A percentile compares a stretch with the other conserved stretches of the same genome.
These are phyloP conservation scores for Drosophila guanche DNA, from an alignment of 1,140 invertebrate genomes.

Conservation along the genomic window DNA sequence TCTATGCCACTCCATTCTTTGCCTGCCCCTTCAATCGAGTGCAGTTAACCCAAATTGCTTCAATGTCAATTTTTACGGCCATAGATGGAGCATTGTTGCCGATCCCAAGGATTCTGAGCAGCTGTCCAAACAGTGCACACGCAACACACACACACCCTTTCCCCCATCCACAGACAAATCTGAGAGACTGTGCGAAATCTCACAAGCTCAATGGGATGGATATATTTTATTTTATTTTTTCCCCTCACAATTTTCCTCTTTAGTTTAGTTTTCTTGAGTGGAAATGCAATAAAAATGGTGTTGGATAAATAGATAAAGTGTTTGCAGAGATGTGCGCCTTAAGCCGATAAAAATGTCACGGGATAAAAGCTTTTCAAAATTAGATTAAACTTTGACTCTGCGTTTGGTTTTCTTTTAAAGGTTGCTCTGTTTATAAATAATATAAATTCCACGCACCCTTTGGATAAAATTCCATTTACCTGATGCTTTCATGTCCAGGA, in stretches of 20 bases:
- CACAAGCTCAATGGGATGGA: conserved; percentile 54
- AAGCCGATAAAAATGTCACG: conserved; percentile 22
- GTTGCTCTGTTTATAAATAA: conserved; percentile 25
- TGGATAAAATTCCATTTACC: conserved; percentile 48
- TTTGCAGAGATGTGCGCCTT: conserved; percentile 5
- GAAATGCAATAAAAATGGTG: conserved; percentile 52
- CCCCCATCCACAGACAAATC: conserved; percentile 25
- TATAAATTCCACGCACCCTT: conserved; percentile 37
- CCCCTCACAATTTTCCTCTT: neutral
- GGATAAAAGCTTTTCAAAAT: conserved; percentile 42
- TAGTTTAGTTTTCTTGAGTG: conserved; percentile 13
- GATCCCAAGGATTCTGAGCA: conserved; percentile 38
- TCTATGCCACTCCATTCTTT: conserved; percentile 22
- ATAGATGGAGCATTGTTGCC: conserved; percentile 29
- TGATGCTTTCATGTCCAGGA: conserved; percentile 31
- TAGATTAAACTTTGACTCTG: conserved; percentile 37
- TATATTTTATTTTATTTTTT: conserved; percentile 47
- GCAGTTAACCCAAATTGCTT: conserved; percentile 61
- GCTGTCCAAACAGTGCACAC: conserved; percentile 55
- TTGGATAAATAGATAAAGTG: conserved; percentile 47
- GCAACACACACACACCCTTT: conserved; percentile 3
- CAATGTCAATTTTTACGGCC: conserved; percentile 70
- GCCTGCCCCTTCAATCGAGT: conserved; percentile 14
- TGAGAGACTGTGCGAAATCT: conserved; percentile 21
- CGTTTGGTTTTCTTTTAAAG: conserved; percentile 14